These are phyloP conservation scores for Antedon mediterranea DNA, from an alignment of 53 echinoderm and acorn worm species.

Conservation along the genomic window DNA sequence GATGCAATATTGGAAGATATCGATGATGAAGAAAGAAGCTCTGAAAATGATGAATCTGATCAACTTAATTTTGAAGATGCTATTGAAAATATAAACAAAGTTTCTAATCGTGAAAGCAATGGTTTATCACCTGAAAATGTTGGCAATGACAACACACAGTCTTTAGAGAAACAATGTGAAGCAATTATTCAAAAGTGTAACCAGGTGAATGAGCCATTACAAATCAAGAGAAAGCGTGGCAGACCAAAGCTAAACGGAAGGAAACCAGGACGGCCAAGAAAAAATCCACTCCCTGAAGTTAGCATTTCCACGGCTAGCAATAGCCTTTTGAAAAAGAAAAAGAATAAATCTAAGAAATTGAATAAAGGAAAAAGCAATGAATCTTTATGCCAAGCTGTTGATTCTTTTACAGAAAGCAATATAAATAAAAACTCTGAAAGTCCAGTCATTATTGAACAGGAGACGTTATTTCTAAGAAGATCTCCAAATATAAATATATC, in stretches of 20 bases:
- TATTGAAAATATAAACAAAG: too few relatives aligned
- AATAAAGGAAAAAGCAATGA: too few relatives aligned
- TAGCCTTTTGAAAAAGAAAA: too few relatives aligned
- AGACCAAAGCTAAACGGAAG: not conserved
- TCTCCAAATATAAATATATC: not conserved
- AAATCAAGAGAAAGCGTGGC: not conserved
- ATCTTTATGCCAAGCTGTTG: not conserved
- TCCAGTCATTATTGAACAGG: not conserved
- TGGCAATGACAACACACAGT: not conserved
- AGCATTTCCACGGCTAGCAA: too few relatives aligned
- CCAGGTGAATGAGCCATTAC: not conserved
- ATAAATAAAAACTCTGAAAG: not conserved
- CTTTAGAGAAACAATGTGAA: not conserved
- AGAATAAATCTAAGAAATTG: too few relatives aligned
- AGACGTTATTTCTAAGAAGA: not conserved
- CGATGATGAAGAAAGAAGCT: not conserved
- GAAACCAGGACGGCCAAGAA: not conserved
- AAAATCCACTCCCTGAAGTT: not conserved
- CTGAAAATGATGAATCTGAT: not conserved
- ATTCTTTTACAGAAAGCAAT: not conserved
- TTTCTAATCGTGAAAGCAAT: too few relatives aligned
- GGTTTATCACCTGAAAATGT: not conserved
- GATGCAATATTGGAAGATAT: not conserved
- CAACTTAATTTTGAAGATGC: not conserved
- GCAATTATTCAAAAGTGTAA: not conserved